These are phyloP conservation scores for Stylophora pistillata DNA, from an alignment of 64 coral and sea anemone genomes.

Conservation along the genomic window DNA sequence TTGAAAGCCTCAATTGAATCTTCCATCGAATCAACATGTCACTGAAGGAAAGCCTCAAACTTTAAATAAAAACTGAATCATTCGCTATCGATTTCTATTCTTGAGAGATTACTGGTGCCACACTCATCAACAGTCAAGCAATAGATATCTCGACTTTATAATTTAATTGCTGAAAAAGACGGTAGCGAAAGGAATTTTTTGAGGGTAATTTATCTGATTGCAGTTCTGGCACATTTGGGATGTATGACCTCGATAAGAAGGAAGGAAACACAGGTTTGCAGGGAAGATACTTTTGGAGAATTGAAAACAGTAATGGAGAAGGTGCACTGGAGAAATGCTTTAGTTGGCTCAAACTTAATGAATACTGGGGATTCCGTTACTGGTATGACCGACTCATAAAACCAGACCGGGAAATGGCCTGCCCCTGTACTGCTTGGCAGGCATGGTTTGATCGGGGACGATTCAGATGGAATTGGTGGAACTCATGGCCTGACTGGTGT, in stretches of 20 bases:
- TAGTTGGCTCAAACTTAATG: constrained; percentile 22
- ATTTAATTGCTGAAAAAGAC: too few species aligned
- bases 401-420: not conserved
- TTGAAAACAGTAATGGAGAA: constrained; percentile 18
- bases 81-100: too few species aligned
- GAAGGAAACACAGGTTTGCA: constrained; percentile 2
- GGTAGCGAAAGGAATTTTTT: not conserved
- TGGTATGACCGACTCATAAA: not conserved
- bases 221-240: not conserved
- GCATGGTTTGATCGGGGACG: constrained; percentile 30
- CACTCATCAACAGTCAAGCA: too few species aligned
- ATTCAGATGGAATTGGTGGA: constrained; percentile 31
- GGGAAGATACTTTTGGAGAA: constrained; percentile 44
- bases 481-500: constrained; percentile 25
- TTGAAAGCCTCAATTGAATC: too few species aligned
- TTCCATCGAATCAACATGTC: too few species aligned
- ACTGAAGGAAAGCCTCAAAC: too few species aligned
- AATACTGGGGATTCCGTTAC: not conserved
- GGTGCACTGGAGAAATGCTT: constrained; percentile 4
- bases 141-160: too few species aligned
- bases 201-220: not conserved
- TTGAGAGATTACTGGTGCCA: too few species aligned
- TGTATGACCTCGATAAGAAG: not conserved
- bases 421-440: constrained; percentile 17
- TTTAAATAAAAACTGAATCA: too few species aligned